Conservation (phyloP, 2,888 invertebrate species). For the Anaspis maculata region DNA sequence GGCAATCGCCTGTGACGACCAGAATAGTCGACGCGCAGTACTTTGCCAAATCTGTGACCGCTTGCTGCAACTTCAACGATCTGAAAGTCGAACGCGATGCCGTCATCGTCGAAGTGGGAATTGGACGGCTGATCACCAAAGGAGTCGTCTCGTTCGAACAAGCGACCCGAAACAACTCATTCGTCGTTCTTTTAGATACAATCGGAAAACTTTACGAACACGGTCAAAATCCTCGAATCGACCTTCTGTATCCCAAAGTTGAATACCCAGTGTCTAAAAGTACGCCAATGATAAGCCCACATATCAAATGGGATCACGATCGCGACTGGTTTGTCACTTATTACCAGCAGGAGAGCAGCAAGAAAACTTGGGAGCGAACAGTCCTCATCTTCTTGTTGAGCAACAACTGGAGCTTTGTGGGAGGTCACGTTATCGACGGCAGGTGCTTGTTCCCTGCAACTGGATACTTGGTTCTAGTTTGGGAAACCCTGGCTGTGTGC, state of each 20-base stretch:
- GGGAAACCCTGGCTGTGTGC: constrained; percentile 71
- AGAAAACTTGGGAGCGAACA: too few relatives aligned
- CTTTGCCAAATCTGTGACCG: too few relatives aligned
- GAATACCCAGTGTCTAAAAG: constrained; percentile 72
- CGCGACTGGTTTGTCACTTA: constrained; percentile 63
- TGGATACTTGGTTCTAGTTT: constrained; percentile 66
- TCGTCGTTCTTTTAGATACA: too few relatives aligned
- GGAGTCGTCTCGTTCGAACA: too few relatives aligned
- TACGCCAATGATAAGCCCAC: constrained; percentile 49
- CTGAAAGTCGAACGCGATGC: too few relatives aligned
- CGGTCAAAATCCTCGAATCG: constrained; percentile 69
- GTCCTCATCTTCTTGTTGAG: constrained; percentile 46
- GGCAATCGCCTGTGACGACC: too few relatives aligned
- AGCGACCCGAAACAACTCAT: too few relatives aligned
- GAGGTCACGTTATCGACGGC: constrained; percentile 81
- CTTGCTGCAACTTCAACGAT: too few relatives aligned
- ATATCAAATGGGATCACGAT: constrained; percentile 84
- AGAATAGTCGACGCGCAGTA: too few relatives aligned
- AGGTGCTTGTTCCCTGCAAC: constrained; percentile 80
- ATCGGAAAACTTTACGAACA: constrained; percentile 60
- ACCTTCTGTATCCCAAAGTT: constrained; percentile 68
- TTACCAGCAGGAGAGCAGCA: constrained; percentile 46
- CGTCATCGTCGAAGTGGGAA: too few relatives aligned
- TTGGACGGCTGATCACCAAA: too few relatives aligned
- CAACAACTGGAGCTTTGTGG: constrained; percentile 62